Evolutionary conservation across 1,140 invertebrate species (phyloP).

Genomic region (Phenacoccus solenopsis): DNA sequence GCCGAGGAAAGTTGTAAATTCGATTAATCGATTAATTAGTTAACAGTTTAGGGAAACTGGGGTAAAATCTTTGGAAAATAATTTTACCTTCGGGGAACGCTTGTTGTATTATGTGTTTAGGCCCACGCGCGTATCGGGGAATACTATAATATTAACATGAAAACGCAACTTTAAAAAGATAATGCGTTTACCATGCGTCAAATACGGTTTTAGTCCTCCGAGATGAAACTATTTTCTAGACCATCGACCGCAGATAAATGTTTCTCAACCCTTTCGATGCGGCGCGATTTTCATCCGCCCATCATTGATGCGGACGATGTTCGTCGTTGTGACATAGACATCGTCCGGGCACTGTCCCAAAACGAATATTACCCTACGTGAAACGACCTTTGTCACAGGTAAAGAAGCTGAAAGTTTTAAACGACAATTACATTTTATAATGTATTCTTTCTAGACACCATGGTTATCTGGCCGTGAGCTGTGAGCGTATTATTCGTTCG

Average conservation of each 20-base stretch:
- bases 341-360: not conserved
- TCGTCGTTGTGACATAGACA: not conserved
- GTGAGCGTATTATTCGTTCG: not conserved
- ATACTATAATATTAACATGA: not conserved
- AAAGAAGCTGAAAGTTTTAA: not conserved
- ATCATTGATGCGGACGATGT: not conserved
- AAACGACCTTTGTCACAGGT: constrained; percentile 1
- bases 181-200: not conserved
- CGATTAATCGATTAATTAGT: constrained; percentile 3
- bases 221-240: not conserved
- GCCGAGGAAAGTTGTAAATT: no score
- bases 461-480: no score
- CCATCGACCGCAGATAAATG: constrained; percentile 1
- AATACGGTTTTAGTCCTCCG: not conserved
- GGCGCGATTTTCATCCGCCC: not conserved
- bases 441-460: not conserved
- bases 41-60: not conserved
- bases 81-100: not conserved
- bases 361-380: not conserved
- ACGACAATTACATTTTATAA: not conserved
- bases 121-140: no score
- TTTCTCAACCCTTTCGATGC: not conserved
- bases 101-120: no score
- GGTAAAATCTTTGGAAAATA: not conserved
- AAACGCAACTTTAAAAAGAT: not conserved